Evolutionary conservation across 2,797 vertebrate genomes (phyloP), one percentile per base, ranked within the genome.

Genomic region (Philypnodon macrostomus): DNA sequence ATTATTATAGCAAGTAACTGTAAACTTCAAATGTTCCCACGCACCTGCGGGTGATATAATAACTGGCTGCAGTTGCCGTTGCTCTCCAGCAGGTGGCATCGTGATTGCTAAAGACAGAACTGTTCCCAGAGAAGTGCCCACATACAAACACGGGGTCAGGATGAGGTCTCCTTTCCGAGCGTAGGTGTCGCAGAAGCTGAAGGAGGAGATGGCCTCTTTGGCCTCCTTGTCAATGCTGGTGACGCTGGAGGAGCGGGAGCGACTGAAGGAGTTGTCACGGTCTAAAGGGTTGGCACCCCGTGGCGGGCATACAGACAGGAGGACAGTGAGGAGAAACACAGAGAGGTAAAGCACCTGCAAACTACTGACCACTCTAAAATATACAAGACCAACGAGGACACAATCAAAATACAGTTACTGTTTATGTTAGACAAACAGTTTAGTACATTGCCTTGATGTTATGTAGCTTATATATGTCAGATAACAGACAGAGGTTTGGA

Each of bases 151-250:
- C 0, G 94, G 95, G 7, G 92, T 92, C 52, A 90, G 80, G 0
- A 88, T 67, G 0, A 83, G 83, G 58, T 98, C 96, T 1, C 92
- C 81, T 77, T 97, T 96, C 38, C 96, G 91, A 11, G 92, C 92
- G 38, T 92, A 97, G 7, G 93, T 93, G 75, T 99, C 95, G 54
- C 92, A 91, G 70, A 98, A 98, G 78, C 94, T 90, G 79, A 98
- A 94, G 68, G 93, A 92, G 57, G 92, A 93, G 86, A 97, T 92
- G 50, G 93, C 90, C 85, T 99, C 97, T 0, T 94, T 90, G 2
- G 93, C 87, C 69, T 99, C 97, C 81, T 95, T 97, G 81, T 99
- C 96, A 50, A 99, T 98, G 89, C 96, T 98, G 86, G 96, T 97
- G 81, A 99, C 97, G 41, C 95, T 98, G 68, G 97, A 97, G 81